Evolutionary conservation across 2,888 invertebrate species (phyloP).

Genomic region (Microchrysa polita): DNA sequence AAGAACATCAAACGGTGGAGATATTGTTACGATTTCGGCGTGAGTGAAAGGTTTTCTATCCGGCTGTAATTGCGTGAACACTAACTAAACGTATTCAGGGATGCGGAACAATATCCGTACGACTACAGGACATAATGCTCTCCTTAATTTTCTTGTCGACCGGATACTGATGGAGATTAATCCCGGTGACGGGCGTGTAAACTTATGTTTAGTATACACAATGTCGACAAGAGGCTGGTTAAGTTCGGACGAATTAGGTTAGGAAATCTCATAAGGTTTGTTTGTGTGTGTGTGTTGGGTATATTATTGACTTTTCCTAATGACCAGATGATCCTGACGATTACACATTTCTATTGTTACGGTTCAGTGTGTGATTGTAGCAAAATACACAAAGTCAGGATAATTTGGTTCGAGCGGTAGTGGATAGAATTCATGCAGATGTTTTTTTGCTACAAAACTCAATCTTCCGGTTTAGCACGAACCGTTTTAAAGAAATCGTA

Average conservation of each 20-base stretch:
- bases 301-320: conserved; percentile 2
- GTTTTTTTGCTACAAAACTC: too few relatives aligned
- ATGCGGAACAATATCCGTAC: background rate
- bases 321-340: conserved; percentile 17
- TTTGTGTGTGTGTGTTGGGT: background rate
- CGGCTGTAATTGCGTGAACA: background rate
- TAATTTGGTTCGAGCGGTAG: too few relatives aligned
- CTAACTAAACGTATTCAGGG: conserved; percentile 8
- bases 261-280: background rate
- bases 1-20: too few relatives aligned
- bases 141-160: background rate
- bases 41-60: background rate
- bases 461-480: too few relatives aligned
- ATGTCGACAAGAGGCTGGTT: background rate
- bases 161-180: conserved; percentile 17
- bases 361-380: conserved; percentile 4
- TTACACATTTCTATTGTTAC: conserved; percentile 2
- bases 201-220: background rate
- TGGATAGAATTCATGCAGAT: too few relatives aligned
- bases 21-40: background rate
- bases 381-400: background rate
- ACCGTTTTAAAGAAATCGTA: too few relatives aligned
- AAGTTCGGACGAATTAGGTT: background rate
- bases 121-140: background rate
- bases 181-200: background rate